Base-by-base conservation (phyloP, 2,888 invertebrate species). In the Agrypnus murinus region DNA sequence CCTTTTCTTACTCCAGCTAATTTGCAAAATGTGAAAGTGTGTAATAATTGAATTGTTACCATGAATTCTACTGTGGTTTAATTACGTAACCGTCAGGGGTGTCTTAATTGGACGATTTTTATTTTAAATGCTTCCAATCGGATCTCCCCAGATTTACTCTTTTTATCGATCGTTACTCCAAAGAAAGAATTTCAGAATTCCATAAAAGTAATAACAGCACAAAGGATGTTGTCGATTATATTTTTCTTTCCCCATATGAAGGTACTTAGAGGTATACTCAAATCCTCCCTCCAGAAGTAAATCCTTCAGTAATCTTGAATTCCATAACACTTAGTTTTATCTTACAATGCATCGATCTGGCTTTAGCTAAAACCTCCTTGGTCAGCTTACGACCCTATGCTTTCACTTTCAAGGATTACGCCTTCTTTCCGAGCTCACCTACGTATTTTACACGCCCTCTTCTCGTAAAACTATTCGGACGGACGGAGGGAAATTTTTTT, bases 251-350 rank as follows among this genome's bases (percentile, higher is more conserved):
- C 38, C 38, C 38, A 25, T 25, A 25, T 14, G 36, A 15, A 55
- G 34, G 72, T 68, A 74, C 74, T 74, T 72, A 72, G 64, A 69
- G n/a, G n/a, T n/a, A n/a, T n/a, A n/a, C n/a, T n/a, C n/a, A n/a
- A n/a, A n/a, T n/a, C n/a, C n/a, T 69, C 69, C 59, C 32, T 65
- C 62, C 73, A 69, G 67, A 67, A 68, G 65, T 59, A 69, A 73
- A 58, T 66, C 77, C 74, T 72, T 25, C 73, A 76, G 74, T 80
- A 80, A 81, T 80, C 80, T 78, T 38, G 79, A 80, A 83, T 83
- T 82, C 83, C 83, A 82, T 82, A 82, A 82, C 82, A 82, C 83
- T 83, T 82, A 82, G 77, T 79, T 80, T 80, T 81, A 81, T 81
- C 81, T 79, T 72, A 75, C 77, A 80, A 80, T 79, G 80, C 80